Conservation (phyloP, 2,888 invertebrate species). For the Anticlea derivata region DNA sequence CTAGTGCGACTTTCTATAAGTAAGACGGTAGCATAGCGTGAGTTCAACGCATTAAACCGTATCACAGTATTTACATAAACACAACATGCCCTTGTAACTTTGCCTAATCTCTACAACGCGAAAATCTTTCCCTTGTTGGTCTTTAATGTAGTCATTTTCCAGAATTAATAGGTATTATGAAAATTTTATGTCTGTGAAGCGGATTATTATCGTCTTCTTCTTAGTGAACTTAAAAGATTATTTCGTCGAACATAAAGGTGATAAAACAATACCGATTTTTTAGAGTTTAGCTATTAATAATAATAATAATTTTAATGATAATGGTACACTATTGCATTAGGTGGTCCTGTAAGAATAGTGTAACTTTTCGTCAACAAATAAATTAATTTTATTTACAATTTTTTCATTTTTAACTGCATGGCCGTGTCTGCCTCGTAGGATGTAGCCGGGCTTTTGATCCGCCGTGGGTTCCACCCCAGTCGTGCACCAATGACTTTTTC, state of each 20-base stretch:
- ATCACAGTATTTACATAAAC: constrained; percentile 55
- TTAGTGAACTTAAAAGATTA: constrained; percentile 2
- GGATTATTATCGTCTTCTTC: constrained; percentile 12
- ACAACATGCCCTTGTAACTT: constrained; percentile 44
- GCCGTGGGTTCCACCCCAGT: too few relatives aligned
- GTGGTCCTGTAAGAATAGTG: too few relatives aligned
- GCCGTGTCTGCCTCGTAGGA: too few relatives aligned
- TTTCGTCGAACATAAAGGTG: neutral
- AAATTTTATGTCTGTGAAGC: constrained; percentile 23
- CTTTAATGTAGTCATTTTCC: constrained; percentile 32
- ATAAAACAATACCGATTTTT: neutral
- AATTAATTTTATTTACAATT: too few relatives aligned
- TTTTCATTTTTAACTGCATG: too few relatives aligned
- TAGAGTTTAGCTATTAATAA: too few relatives aligned
- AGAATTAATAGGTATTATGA: constrained; percentile 33
- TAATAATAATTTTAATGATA: too few relatives aligned
- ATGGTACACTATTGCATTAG: too few relatives aligned
- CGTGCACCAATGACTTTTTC: too few relatives aligned
- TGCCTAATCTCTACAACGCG: constrained; percentile 46
- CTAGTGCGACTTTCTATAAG: neutral
- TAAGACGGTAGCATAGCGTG: constrained; percentile 45
- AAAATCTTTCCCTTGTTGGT: constrained; percentile 39
- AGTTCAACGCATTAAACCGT: constrained; percentile 43
- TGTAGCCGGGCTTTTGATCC: too few relatives aligned
- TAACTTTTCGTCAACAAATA: too few relatives aligned